phyloP scores from a whole-genome alignment of 2,797 vertebrate species.

The Petrocephalus schoutedeni region DNA sequence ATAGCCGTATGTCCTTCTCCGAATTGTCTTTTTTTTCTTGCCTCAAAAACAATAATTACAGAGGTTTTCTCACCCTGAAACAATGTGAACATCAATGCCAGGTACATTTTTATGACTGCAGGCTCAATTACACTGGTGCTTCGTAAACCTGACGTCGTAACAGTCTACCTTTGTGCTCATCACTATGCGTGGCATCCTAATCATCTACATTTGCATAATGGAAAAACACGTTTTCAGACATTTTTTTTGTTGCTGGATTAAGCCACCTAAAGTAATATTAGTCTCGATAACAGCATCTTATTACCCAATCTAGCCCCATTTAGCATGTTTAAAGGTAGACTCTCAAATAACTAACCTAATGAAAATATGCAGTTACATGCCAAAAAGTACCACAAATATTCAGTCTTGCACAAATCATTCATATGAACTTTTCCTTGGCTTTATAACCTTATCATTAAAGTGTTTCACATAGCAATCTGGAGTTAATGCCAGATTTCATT shows the following conservation, averaged over 20 bases:
- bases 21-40: constrained; percentile 13
- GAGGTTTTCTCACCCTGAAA: constrained; percentile 14
- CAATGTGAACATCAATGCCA: constrained; percentile 14
- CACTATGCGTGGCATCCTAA: not conserved
- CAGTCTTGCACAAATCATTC: not conserved
- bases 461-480: constrained; percentile 20
- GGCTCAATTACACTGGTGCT: constrained; percentile 4
- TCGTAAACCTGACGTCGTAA: not conserved
- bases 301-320: not conserved
- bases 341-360: not conserved
- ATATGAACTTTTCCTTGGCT: not conserved
- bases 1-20: not conserved
- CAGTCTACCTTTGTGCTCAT: not conserved
- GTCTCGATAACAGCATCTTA: not conserved
- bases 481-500: constrained; percentile 39
- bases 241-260: not conserved
- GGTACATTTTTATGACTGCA: constrained; percentile 17
- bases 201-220: not conserved
- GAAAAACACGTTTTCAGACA: not conserved
- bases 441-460: not conserved
- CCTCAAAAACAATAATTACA: constrained; percentile 22
- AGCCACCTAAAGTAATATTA: not conserved
- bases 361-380: not conserved
- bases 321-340: not conserved
- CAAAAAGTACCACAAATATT: not conserved